These are phyloP conservation scores for Pocota personata DNA, from an alignment of 2,888 invertebrate species.

Conservation along the genomic window DNA sequence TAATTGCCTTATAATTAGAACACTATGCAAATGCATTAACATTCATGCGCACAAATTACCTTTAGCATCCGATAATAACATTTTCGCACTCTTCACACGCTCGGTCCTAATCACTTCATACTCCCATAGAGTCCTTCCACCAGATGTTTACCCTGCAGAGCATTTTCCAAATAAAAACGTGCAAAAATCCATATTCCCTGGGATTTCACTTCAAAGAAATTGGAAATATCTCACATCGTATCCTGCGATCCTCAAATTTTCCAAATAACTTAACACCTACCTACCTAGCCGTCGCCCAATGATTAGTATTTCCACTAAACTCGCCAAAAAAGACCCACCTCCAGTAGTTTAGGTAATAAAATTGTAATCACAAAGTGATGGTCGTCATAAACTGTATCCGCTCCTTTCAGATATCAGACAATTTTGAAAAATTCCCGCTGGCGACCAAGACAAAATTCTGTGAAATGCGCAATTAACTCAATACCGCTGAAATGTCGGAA, in stretches of 20 bases:
- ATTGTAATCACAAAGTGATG: not conserved
- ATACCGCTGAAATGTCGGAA: not conserved
- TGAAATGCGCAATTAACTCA: not conserved
- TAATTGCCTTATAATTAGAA: too few species aligned
- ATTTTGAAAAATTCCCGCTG: not conserved
- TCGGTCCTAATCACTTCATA: not conserved
- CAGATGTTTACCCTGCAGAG: slow-evolving; percentile 5
- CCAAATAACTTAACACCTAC: not conserved
- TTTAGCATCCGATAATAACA: not conserved
- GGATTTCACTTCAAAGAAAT: not conserved
- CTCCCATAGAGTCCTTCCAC: not conserved
- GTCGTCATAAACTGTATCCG: not conserved
- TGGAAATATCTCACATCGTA: not conserved
- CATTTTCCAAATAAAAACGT: slow-evolving; percentile 13
- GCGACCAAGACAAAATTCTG: not conserved
- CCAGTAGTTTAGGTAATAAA: slow-evolving; percentile 22
- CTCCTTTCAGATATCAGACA: not conserved
- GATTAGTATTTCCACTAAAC: slow-evolving; percentile 12
- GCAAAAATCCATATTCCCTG: not conserved
- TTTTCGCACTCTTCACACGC: not conserved
- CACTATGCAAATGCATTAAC: not conserved
- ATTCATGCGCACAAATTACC: not conserved
- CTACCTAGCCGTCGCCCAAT: not conserved
- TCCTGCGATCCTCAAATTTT: not conserved
- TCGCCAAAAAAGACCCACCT: not conserved